Base-by-base conservation (phyloP, 2,113 vertebrate species). In the Anarhynchus alexandrinus region DNA sequence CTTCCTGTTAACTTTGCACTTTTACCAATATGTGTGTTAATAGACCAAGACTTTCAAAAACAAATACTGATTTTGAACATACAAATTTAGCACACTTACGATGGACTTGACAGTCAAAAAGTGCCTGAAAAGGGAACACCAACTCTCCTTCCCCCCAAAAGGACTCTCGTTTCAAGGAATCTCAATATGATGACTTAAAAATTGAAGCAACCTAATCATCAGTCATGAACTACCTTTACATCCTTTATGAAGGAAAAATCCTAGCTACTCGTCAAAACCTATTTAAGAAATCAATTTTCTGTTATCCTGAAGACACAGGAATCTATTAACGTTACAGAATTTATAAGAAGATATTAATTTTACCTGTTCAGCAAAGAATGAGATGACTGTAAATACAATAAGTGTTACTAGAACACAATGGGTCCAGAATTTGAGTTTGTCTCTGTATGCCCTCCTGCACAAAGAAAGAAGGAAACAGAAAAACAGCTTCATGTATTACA, bases 321-420 rank as follows among this genome's bases (percentile, higher is more conserved):
- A 79, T 47, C 30, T 49, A 32, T 62, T 55, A 95, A 82, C 12
- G 1, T 21, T 94, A 52, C 3, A 64, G 12, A 59, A 30, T 38
- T 72, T 15, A 69, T 47, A 94, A 96, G 77, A 83, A 32, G 13
- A 54, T 40, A 30, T 20, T 86, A 87, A 70, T 95, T 96, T 98
- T 98, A 99, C 99, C 99, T 99, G 99, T 97, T 99, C 99, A 19
- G 99, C 99, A 94, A 99, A 99, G 98, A 99, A 99, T 11, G 99
- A 99, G 96, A 99, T 98, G 93, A 99, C 85, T 15, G 99, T 99
- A 98, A 99, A 99, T 93, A 99, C 91, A 93, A 99, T 99, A 67
- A 99, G 97, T 3, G 99, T 98, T 95, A 99, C 98, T 40, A 99
- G 97, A 78, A 99, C 99, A 90, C 99, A 99, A 69, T 99, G 99